Percentiles rank a stretch among this genome's conserved stretches.
Conservation (phyloP, 2,797 vertebrate genomes). For the Todus mexicanus region DNA sequence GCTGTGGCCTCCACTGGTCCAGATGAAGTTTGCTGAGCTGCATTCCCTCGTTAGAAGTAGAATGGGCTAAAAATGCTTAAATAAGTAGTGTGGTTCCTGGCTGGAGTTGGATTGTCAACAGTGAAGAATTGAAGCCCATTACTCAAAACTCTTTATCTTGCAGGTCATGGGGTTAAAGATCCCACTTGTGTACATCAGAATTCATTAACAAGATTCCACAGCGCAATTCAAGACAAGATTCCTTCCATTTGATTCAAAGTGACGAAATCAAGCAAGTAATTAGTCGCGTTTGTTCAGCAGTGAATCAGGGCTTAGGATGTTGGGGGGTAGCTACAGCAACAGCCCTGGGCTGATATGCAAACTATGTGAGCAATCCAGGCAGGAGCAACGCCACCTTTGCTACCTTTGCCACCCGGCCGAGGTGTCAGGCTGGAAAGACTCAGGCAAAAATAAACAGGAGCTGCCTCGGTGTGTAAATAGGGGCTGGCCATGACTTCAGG, state of each 20-base stretch:
- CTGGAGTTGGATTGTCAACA: background rate
- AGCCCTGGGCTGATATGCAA: background rate
- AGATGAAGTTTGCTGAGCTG: background rate
- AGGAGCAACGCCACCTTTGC: constrained; percentile 1
- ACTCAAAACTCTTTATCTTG: background rate
- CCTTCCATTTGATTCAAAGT: background rate
- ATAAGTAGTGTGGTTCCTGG: too few relatives aligned
- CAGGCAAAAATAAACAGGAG: background rate
- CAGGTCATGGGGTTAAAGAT: background rate
- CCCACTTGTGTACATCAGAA: background rate
- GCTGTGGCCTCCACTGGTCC: background rate
- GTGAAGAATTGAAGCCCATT: background rate
- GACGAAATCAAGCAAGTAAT: constrained; percentile 37
- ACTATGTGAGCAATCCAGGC: background rate
- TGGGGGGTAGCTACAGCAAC: constrained; percentile 1
- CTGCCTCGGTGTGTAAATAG: background rate
- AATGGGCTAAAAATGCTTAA: background rate
- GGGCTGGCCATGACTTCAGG: background rate
- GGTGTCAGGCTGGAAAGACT: background rate
- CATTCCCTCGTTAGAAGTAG: background rate
- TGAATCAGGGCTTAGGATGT: background rate
- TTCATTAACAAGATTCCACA: background rate
- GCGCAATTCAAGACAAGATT: background rate
- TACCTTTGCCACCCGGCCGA: background rate
- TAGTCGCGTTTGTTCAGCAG: constrained; percentile 19